A percentile compares a stretch with the other conserved stretches of the same genome.
These are phyloP conservation scores for Amblyjoppa fuscipennis DNA, from an alignment of 2,888 invertebrate genomes.

Conservation along the genomic window DNA sequence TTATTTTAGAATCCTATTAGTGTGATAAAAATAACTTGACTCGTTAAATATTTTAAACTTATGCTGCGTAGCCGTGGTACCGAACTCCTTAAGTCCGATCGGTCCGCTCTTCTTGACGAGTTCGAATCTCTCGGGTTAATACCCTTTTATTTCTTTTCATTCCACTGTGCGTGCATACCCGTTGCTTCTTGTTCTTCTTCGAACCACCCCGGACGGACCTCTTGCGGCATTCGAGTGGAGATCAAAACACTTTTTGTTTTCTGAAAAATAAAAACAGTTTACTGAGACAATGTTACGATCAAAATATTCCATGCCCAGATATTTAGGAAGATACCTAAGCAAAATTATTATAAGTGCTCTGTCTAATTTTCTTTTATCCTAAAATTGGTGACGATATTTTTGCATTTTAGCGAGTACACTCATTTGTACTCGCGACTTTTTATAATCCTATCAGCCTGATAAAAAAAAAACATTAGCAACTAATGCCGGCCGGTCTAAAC, in stretches of 20 bases:
- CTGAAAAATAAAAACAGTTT: background rate
- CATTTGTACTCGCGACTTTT: no score
- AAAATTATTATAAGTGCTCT: no score
- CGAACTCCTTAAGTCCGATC: background rate
- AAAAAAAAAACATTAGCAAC: no score
- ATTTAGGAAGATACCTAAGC: background rate
- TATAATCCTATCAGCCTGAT: no score
- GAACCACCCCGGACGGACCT: conserved; percentile 28
- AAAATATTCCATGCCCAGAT: background rate
- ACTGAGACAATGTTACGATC: no score
- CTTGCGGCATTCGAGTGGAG: conserved; percentile 45
- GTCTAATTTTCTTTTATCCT: no score
- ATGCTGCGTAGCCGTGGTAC: background rate
- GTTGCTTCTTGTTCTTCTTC: conserved; percentile 54
- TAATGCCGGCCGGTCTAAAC: no score
- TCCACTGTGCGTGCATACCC: background rate
- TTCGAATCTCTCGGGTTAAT: conserved; percentile 28
- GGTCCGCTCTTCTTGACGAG: background rate
- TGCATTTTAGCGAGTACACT: no score
- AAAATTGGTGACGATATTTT: no score
- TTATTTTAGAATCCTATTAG: background rate
- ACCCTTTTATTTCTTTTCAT: background rate
- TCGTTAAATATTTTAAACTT: background rate
- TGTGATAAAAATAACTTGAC: background rate
- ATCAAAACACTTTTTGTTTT: conserved; percentile 50